Evolutionary conservation across 2,888 invertebrate species (phyloP), one percentile per base, ranked within the genome.

Genomic region (Dryococelus australis): DNA sequence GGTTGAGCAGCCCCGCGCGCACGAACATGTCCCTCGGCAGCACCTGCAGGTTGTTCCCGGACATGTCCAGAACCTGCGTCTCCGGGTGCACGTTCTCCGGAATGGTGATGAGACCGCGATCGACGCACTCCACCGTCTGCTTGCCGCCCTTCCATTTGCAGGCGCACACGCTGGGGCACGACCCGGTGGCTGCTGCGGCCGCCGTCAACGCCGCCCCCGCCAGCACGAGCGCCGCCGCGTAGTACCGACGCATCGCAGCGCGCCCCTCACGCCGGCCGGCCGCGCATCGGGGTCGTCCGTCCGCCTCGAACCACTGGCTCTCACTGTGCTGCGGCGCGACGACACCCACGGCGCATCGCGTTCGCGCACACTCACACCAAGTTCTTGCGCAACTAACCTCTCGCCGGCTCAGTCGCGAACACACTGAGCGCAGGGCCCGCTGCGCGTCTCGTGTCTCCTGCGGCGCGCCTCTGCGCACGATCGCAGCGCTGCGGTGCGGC

Each of bases 91-190:
- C 96, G 91, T 96, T 96, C 91, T 96, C 96, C 85, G 98, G 98
- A 90, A 98, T 96, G 87, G 96, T 95, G 91, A 97, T 97, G 90
- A 98, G 94, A 88, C 95, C 95, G 88, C 96, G 95, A 92, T 97
- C 96, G 91, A 96, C 95, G 93, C 98, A 98, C 93, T 98, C 97
- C 88, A 98, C 98, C 86, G 98, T 97, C 92, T 97, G 97, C 92
- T 98, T 98, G 90, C 98, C 98, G 91, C 96, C 96, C 93, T 98
- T 98, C 98, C 98, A 98, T 93, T 98, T 98, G 93, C 98, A 98
- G 91, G 95, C 95, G 93, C 98, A 98, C 90, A 95, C 95, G 83
- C 94, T 94, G 88, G 97, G 97, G 91, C 96, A 96, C 35, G 83
- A 27, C n/a, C 87, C 87, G 3, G 88, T 85, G 35, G 87, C 79